Conservation (phyloP, 64 coral and sea anemone species). For the Montipora capricornis region DNA sequence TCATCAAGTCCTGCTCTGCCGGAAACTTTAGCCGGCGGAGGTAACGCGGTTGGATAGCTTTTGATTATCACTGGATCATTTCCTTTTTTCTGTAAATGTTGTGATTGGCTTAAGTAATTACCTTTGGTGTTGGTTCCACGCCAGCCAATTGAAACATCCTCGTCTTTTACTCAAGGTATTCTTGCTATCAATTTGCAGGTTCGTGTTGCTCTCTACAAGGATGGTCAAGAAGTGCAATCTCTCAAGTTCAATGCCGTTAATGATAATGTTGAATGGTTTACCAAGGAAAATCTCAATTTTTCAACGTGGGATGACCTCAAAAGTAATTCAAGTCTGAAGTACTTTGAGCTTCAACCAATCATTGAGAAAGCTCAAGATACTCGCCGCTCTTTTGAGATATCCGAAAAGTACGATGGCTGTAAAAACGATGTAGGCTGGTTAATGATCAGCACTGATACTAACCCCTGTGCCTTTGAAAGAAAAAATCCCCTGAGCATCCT, state of each 20-base stretch:
- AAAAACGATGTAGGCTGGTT: background rate
- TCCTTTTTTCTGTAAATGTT: too few species aligned
- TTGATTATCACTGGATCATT: too few species aligned
- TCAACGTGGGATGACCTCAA: slow-evolving; percentile 33
- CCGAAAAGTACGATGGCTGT: background rate
- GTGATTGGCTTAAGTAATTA: too few species aligned
- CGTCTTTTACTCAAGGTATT: too few species aligned
- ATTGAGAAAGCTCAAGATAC: accelerated
- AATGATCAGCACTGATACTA: background rate
- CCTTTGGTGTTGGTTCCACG: too few species aligned
- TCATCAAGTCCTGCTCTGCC: too few species aligned
- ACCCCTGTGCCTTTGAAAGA: background rate
- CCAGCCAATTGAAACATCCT: too few species aligned
- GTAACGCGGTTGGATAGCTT: too few species aligned
- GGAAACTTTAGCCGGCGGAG: too few species aligned
- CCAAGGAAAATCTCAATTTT: background rate
- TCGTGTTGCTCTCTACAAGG: slow-evolving; percentile 19
- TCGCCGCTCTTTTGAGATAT: background rate
- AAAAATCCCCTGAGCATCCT: background rate
- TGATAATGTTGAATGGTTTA: slow-evolving; percentile 33
- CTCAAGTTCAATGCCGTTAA: slow-evolving; percentile 26
- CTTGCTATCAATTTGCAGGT: background rate
- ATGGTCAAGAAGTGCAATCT: background rate
- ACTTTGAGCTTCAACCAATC: background rate
- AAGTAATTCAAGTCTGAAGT: background rate